phyloP scores from a whole-genome alignment of 2,888 invertebrate genomes.

The Chrysina gloriosa region DNA sequence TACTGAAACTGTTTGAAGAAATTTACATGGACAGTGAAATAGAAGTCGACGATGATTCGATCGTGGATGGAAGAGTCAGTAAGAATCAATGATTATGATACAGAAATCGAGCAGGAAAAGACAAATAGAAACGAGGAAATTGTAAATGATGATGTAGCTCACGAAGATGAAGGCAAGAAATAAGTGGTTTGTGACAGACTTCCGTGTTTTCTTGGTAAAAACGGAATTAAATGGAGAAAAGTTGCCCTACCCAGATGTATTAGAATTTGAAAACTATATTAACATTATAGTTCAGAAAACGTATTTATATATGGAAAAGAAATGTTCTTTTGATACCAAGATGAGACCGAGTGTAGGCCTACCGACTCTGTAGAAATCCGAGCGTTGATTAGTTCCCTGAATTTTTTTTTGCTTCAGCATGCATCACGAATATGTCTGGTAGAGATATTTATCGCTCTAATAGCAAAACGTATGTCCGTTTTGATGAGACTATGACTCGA shows the following conservation, averaged over 20 bases:
- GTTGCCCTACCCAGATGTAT: constrained; percentile 2
- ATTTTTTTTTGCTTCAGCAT: constrained; percentile 6
- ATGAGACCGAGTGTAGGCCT: constrained; percentile 4
- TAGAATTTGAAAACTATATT: constrained; percentile 5
- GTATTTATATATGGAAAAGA: constrained; percentile 3
- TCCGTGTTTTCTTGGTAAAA: background rate
- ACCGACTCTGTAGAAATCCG: constrained; percentile 11
- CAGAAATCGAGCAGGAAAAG: constrained; percentile 7
- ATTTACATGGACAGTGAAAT: background rate
- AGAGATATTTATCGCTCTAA: background rate
- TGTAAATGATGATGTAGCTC: background rate
- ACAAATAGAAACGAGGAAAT: background rate
- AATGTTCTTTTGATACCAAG: background rate
- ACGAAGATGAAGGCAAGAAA: background rate
- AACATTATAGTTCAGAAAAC: constrained; percentile 8
- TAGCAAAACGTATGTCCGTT: constrained; percentile 12
- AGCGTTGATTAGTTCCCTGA: constrained; percentile 8
- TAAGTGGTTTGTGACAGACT: constrained; percentile 3
- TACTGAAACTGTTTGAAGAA: background rate
- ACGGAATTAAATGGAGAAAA: constrained; percentile 21
- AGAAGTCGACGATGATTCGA: constrained; percentile 9
- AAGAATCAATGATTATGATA: background rate
- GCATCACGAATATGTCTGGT: no score
- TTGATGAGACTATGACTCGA: constrained; percentile 2
- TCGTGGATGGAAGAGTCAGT: constrained; percentile 1